Base-by-base conservation (phyloP, 2,113 vertebrate genomes). In the Paramormyrops kingsleyae region DNA sequence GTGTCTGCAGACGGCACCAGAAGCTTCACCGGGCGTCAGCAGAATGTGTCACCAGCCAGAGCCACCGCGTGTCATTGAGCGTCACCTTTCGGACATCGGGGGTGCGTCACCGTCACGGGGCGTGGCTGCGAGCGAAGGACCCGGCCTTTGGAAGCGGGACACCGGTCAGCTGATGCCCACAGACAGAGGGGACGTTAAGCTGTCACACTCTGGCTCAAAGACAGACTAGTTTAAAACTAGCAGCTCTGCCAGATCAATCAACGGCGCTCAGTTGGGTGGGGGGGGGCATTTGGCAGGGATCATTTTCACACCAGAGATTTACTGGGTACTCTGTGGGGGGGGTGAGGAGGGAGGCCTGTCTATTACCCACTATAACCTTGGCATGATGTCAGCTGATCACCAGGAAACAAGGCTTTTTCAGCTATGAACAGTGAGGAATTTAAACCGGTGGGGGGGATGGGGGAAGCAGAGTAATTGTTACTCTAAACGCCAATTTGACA, bases 301-400 rank as follows among this genome's bases (percentile, higher is more conserved):
- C 90, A 44, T 90, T 39, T 56, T 35, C 50, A 59, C 90, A 46
- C 31, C 39, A 83, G 44, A 90, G 88, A 89, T 83, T 56, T 88
- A 52, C 85, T 77, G 89, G 24, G 47, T 44, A 27, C 87, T 80
- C 70, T 31, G n/a, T 50, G 50, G 89, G 12, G 35, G 85, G 42
- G 21, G 44, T 10, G 19, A 19, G 44, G 42, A 24, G 21, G 19
- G 24, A 53, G 31, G 50, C 53, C 87, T 50, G 83, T 88, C 24
- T 88, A 90, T 88, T 90, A 90, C 56, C 87, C n/a, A 70, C 35
- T 42, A 88, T 90, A 90, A 90, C 42, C 88, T 70, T 83, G 80
- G 87, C 24, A 31, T 39, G 50, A 80, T 87, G 56, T 90, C 88
- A 90, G 70, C 66, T 88, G 42, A 59, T 49, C 35, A 17, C 35